Base-by-base conservation (phyloP, 2,113 vertebrate genomes). In the Corydoras maculifer region DNA sequence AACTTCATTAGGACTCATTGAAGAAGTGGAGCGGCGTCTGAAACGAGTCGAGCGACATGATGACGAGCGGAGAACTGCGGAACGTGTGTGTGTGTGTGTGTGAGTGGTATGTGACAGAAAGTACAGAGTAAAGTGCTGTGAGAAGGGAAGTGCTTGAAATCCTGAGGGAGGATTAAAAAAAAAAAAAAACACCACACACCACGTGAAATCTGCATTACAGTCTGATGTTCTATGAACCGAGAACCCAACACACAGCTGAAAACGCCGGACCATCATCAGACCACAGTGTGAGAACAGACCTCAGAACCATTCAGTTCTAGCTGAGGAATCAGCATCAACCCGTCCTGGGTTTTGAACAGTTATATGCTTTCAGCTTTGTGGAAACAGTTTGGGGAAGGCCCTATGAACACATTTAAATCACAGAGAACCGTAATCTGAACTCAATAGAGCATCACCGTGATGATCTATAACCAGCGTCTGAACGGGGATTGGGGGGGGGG, bases 1-100 rank as follows among this genome's bases (percentile, higher is more conserved):
- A 78, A 73, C 58, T 76, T 86, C 81, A 79, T 85, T 82, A 83
- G 0, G 69, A 64, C 69, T 82, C 81, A 85, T 75, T 75, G 83
- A 71, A 31, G 6, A 10, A 63, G 29, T 15, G 8, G 12, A 60
- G 9, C 14, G 14, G 49, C 35, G 15, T 63, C 8, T 30, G 18
- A 35, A 35, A 68, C 71, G n/a, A 12, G 48, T 18, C 4, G 14
- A 32, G 14, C 29, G 3, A 48, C 61, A 58, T 25, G 43, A 7
- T 53, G 12, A 8, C 11, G 32, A 4, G 25, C 29, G 5, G 3
- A n/a, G 7, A 35, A 32, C 51, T 14, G 49, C 63, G 55, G 48
- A 57, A 30, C 31, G 25, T 9, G 10, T 48, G 57, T 25, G 18
- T 25, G 0, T 62, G 60, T 11, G 30, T 57, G 64, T 54, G 70